phyloP scores from a whole-genome alignment of 2,888 invertebrate genomes.

The Epsilonema sp. region DNA sequence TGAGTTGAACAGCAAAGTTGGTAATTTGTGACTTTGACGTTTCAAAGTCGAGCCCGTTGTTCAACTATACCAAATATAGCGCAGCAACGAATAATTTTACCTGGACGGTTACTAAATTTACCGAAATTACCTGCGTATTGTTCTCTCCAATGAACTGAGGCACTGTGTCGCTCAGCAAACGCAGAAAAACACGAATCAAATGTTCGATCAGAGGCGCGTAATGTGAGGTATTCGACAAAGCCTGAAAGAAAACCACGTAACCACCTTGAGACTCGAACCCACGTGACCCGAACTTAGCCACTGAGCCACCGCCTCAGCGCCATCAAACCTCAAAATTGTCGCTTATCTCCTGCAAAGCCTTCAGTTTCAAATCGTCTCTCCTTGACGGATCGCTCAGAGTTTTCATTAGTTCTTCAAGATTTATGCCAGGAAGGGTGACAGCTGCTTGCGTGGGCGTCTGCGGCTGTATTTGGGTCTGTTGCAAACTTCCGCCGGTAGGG shows the following conservation, averaged over 20 bases:
- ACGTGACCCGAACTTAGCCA: not conserved
- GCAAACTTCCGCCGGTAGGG: too few relatives aligned
- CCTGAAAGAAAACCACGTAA: slow-evolving; percentile 38
- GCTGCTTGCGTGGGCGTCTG: too few relatives aligned
- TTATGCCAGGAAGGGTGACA: too few relatives aligned
- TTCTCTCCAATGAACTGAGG: slow-evolving; percentile 91
- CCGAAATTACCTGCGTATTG: slow-evolving; percentile 58
- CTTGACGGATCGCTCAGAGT: too few relatives aligned
- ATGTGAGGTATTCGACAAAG: slow-evolving; percentile 62
- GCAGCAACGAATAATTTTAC: not conserved
- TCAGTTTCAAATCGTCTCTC: slow-evolving; percentile 80
- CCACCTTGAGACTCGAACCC: slow-evolving; percentile 19
- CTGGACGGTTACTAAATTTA: too few relatives aligned
- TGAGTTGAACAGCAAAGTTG: not conserved
- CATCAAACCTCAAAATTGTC: slow-evolving; percentile 58
- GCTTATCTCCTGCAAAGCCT: slow-evolving; percentile 83
- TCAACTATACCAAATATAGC: too few relatives aligned
- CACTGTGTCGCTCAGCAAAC: slow-evolving; percentile 74
- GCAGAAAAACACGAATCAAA: slow-evolving; percentile 68
- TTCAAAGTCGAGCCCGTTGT: too few relatives aligned
- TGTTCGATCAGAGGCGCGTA: slow-evolving; percentile 75
- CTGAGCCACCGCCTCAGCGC: not conserved
- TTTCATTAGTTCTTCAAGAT: too few relatives aligned
- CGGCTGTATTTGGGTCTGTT: too few relatives aligned
- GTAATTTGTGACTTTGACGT: not conserved